Conservation (phyloP, 2,888 invertebrate genomes). For the Eremobia ochroleuca region DNA sequence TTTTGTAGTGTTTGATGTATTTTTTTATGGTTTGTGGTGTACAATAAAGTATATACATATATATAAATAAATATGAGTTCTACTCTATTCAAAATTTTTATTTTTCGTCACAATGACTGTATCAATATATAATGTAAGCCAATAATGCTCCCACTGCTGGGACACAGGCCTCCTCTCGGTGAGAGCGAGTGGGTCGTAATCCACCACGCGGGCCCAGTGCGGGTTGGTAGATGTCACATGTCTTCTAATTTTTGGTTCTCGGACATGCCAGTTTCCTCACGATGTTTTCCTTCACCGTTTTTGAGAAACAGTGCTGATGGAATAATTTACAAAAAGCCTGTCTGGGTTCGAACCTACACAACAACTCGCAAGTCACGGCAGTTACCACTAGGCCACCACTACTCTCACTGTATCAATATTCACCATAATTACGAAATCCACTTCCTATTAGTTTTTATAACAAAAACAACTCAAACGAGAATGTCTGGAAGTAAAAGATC, state of each 20-base stretch:
- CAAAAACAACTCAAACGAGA: not conserved
- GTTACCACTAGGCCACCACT: not conserved
- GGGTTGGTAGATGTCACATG: no score
- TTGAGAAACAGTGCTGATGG: not conserved
- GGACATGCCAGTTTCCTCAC: not conserved
- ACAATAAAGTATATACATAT: no score
- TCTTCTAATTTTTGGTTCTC: not conserved
- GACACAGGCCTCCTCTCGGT: no score
- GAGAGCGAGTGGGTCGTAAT: no score
- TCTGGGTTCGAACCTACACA: not conserved
- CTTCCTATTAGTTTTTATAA: not conserved
- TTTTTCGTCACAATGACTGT: no score
- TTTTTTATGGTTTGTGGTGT: no score
- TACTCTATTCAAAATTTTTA: not conserved
- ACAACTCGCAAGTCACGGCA: no score
- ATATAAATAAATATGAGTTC: no score
- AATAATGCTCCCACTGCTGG: no score
- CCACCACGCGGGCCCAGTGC: no score
- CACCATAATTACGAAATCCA: not conserved
- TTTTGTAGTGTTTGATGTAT: no score
- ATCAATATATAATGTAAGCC: no score
- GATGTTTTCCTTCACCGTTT: not conserved
- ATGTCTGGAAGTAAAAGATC: constrained; percentile 10
- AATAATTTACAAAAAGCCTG: not conserved
- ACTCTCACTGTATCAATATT: not conserved